These are phyloP conservation scores for Muraenolepis orangiensis DNA, from an alignment of 2,797 vertebrate species.

Conservation along the genomic window DNA sequence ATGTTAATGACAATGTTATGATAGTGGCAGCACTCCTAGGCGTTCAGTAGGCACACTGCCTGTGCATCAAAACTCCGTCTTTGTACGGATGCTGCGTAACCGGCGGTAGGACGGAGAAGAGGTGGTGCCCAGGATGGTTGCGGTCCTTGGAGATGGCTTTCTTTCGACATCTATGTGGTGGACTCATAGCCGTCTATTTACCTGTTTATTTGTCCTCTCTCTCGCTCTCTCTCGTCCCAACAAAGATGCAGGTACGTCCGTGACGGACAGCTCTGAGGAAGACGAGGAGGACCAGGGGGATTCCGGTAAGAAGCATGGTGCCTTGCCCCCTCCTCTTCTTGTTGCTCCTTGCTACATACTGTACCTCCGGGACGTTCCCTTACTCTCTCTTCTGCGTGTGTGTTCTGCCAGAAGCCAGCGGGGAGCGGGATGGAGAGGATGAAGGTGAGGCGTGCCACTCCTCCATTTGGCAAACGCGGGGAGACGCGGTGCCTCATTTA, in stretches of 20 bases:
- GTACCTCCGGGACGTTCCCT: slow-evolving; percentile 9
- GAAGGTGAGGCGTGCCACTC: slow-evolving; percentile 39
- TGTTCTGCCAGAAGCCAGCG: slow-evolving; percentile 29
- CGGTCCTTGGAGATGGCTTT: too few species aligned
- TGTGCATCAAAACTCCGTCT: too few species aligned
- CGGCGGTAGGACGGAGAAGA: too few species aligned
- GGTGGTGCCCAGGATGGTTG: too few species aligned
- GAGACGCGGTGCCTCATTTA: neutral
- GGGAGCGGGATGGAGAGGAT: slow-evolving; percentile 35
- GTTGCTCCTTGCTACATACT: neutral
- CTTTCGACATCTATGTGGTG: too few species aligned
- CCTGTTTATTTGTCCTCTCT: too few species aligned
- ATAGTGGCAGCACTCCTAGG: too few species aligned
- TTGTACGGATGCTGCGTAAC: too few species aligned
- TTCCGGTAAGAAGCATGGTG: slow-evolving; percentile 47
- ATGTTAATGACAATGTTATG: too few species aligned
- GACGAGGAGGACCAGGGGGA: slow-evolving; percentile 43
- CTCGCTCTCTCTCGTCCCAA: neutral
- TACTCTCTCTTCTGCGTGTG: slow-evolving; percentile 1
- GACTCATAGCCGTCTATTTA: too few species aligned
- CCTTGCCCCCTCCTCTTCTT: neutral
- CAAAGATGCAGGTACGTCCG: slow-evolving; percentile 56
- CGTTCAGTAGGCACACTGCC: too few species aligned
- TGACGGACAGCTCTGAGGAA: slow-evolving; percentile 67
- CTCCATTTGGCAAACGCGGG: neutral